Conservation (phyloP, 2,113 vertebrate genomes). For the Pseudorhombus dupliciocellatus region DNA sequence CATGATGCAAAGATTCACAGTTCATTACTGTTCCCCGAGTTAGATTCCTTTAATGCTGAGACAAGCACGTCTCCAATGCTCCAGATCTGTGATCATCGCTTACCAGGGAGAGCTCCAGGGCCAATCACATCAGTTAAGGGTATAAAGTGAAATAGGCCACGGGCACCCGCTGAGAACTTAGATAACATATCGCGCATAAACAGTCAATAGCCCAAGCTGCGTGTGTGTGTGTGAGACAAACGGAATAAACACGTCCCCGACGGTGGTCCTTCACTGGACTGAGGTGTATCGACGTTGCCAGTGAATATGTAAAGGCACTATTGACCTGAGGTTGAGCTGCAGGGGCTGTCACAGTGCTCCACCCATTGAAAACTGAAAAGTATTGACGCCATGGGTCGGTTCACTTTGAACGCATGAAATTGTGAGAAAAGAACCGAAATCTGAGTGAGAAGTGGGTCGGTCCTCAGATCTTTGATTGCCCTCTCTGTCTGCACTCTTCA, state of each 20-base stretch:
- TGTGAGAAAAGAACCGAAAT: background rate
- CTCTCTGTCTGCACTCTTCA: background rate
- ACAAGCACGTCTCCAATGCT: conserved; percentile 27
- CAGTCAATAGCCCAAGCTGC: conserved; percentile 46
- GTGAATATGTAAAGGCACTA: conserved; percentile 49
- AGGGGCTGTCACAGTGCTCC: conserved; percentile 36
- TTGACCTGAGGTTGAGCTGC: conserved; percentile 50
- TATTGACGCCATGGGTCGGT: conserved; percentile 50
- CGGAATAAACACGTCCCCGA: conserved; percentile 35
- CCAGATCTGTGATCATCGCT: conserved; percentile 40
- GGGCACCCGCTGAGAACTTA: conserved; percentile 55
- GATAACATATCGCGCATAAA: conserved; percentile 65
- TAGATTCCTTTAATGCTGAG: conserved; percentile 11
- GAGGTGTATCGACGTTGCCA: conserved; percentile 29
- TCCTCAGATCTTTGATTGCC: background rate
- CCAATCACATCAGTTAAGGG: conserved; percentile 53
- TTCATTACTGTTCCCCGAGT: background rate
- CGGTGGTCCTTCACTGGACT: conserved; percentile 37
- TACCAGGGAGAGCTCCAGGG: conserved; percentile 41
- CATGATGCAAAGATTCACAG: conserved; percentile 3
- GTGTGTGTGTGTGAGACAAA: conserved; percentile 8
- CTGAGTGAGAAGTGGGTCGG: background rate
- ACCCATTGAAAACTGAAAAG: conserved; percentile 44
- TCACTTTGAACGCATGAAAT: conserved; percentile 24
- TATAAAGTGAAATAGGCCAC: conserved; percentile 57